phyloP scores from a whole-genome alignment of 92 coral and sea anemone genomes.

The Chrysogorgia sp. region DNA sequence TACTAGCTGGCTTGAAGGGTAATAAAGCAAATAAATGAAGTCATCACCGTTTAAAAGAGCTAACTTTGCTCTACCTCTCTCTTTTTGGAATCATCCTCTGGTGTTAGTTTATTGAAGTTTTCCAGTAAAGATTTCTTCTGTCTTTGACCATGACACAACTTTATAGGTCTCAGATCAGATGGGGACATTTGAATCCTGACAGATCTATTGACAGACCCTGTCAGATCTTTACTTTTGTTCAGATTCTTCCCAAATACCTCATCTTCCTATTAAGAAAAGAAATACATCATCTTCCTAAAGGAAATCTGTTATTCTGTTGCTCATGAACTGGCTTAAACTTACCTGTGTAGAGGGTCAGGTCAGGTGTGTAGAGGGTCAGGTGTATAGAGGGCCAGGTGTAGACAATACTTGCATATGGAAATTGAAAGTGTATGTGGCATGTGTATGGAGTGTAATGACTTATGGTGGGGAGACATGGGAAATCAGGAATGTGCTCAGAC shows the following conservation, averaged over 20 bases:
- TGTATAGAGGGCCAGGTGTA: no score
- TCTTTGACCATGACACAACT: slow-evolving; percentile 89
- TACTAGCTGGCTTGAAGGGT: no score
- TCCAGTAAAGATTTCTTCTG: slow-evolving; percentile 29
- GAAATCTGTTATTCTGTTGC: neutral
- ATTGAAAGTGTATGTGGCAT: no score
- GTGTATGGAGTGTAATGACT: no score
- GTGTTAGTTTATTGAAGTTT: neutral
- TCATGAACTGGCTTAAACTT: neutral
- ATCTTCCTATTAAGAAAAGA: slow-evolving; percentile 48
- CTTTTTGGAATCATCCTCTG: neutral
- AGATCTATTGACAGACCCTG: slow-evolving; percentile 48
- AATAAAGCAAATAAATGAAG: no score
- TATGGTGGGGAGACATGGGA: no score
- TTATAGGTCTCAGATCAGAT: slow-evolving; percentile 78
- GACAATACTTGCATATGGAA: no score
- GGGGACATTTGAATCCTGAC: slow-evolving; percentile 70
- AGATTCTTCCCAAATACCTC: slow-evolving; percentile 80
- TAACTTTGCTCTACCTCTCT: neutral
- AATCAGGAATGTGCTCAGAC: no score
- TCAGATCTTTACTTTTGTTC: slow-evolving; percentile 67
- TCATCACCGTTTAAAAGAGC: no score
- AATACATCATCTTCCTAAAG: slow-evolving; percentile 21
- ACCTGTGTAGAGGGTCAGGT: no score
- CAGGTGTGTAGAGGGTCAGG: no score